Conservation (phyloP, 2,888 invertebrate genomes). For the Phengaris alcon region DNA sequence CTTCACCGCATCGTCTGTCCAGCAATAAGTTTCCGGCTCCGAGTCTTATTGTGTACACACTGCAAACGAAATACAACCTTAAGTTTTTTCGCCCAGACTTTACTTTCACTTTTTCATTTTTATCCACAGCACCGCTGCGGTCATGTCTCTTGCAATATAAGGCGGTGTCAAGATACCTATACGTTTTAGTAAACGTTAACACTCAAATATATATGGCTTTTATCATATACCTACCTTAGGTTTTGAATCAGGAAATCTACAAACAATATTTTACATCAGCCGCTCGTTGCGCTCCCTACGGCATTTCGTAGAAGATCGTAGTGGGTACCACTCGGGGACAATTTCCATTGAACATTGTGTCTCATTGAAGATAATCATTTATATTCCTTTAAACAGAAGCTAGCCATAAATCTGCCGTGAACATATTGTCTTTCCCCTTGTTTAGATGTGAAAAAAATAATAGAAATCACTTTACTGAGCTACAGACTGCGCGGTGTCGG, state of each 20-base stretch:
- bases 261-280: conserved; percentile 40
- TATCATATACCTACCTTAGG: conserved; percentile 42
- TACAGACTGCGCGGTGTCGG: neutral
- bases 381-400: conserved; percentile 25
- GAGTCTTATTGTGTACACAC: conserved; percentile 38
- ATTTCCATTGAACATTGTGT: conserved; percentile 27
- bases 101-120: conserved; percentile 29
- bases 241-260: conserved; percentile 40
- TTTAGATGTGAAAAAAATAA: conserved; percentile 21
- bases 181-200: conserved; percentile 34
- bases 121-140: conserved; percentile 29
- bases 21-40: conserved; percentile 44
- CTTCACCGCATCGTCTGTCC: conserved; percentile 49
- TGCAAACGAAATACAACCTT: conserved; percentile 34
- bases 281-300: conserved; percentile 36
- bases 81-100: conserved; percentile 28
- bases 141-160: conserved; percentile 37
- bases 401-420: neutral
- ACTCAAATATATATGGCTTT: conserved; percentile 39
- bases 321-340: conserved; percentile 18
- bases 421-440: conserved; percentile 22
- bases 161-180: conserved; percentile 39
- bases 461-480: conserved; percentile 6
- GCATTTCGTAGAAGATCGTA: conserved; percentile 27
- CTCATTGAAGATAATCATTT: conserved; percentile 20